Conservation (phyloP, 2,113 vertebrate genomes). For the Phalacrocorax brasilianus region DNA sequence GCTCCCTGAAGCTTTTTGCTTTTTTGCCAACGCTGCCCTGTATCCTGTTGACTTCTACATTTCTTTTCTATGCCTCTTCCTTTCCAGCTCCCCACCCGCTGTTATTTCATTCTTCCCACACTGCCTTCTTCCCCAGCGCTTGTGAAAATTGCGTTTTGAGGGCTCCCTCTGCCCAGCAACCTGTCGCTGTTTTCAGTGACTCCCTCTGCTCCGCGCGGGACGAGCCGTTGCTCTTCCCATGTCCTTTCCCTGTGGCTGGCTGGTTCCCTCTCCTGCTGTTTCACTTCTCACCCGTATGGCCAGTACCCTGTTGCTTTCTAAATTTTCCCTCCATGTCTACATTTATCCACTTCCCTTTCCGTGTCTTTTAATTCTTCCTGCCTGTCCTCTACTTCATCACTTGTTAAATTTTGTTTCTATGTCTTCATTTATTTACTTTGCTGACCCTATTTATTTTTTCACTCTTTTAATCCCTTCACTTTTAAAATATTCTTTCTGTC, state of each 20-base stretch:
- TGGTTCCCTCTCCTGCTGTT: not conserved
- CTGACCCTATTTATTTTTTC: no score
- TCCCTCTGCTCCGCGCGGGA: not conserved
- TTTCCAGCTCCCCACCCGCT: not conserved
- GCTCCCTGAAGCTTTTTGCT: no score
- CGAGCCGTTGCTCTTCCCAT: not conserved
- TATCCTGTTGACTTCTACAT: not conserved
- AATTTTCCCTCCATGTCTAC: not conserved
- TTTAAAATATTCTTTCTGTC: no score
- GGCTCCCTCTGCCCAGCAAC: not conserved
- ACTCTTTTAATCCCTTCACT: no score
- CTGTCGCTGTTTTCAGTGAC: not conserved
- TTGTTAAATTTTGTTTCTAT: no score
- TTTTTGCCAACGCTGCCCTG: no score
- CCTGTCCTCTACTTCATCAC: not conserved
- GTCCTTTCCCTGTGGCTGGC: not conserved
- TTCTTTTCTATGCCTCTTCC: not conserved
- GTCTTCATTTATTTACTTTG: no score
- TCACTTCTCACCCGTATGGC: no score
- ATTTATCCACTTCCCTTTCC: not conserved
- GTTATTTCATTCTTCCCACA: not conserved
- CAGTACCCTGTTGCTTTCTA: not conserved
- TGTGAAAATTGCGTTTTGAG: not conserved
- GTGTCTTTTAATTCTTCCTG: not conserved
- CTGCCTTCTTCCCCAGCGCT: not conserved